Base-by-base conservation (phyloP, 2,113 vertebrate genomes). In the Tetraodon nigroviridis region DNA sequence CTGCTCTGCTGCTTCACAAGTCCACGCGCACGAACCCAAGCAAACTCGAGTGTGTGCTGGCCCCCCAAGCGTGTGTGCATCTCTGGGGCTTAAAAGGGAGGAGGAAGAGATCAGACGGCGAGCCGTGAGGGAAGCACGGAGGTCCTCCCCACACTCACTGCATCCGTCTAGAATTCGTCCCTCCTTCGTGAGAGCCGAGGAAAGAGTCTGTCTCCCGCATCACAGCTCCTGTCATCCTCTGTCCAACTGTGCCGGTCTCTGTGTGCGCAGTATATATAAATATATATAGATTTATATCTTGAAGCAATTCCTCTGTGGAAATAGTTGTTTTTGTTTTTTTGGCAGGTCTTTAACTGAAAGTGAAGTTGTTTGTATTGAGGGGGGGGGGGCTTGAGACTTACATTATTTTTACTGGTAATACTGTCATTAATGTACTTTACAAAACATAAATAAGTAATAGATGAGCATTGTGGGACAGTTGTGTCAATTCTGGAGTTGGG, bases 391-490 rank as follows among this genome's bases (percentile, higher is more conserved):
- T 51, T 76, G 80, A 71, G 76, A 64, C 64, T 75, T 76, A 41
- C 40, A 69, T 64, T 63, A 44, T 62, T 59, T 65, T 27, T 73
- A 79, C 68, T 15, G 73, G 79, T 86, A 84, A 88, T 86, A 85
- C 81, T 86, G 87, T 69, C 76, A 79, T 84, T 83, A 81, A 73
- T 85, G 84, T 84, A 82, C 74, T 83, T 85, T 84, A 88, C 75
- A 86, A 74, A 87, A 84, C 79, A 87, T 87, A 88, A 87, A 84
- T 86, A 84, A 87, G 84, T 72, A 75, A 67, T 51, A 69, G 75
- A 59, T 79, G 54, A 73, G 71, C 72, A 73, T 84, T 65, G 78
- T 49, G 69, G 75, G 76, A 76, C 54, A 75, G 52, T 64, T 69
- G 78, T 49, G 24, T 80, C 58, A 76, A 47, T 69, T 79, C 58